phyloP scores from a whole-genome alignment of 2,888 invertebrate species.

The Coelopa pilipes region DNA sequence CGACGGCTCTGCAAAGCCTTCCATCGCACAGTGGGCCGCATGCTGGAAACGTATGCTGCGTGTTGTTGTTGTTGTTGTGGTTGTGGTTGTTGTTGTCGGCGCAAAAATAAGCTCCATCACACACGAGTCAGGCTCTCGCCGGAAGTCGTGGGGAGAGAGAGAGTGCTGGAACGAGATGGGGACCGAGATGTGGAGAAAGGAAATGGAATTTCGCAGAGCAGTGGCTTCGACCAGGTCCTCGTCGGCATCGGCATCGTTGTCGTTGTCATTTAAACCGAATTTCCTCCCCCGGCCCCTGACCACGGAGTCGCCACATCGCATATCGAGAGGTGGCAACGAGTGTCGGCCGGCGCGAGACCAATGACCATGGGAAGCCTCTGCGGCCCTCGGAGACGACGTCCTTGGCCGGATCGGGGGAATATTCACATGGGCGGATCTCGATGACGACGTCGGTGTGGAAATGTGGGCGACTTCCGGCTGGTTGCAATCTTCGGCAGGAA shows the following conservation, averaged over 20 bases:
- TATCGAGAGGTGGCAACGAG: too few species aligned
- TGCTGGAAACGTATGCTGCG: too few species aligned
- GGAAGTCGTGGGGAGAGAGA: neutral
- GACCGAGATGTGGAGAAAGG: slow-evolving; percentile 2
- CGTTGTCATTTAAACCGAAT: too few species aligned
- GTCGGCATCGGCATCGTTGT: too few species aligned
- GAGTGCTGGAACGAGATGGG: neutral
- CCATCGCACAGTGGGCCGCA: neutral
- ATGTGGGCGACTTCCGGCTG: slow-evolving; percentile 22
- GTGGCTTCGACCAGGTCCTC: too few species aligned
- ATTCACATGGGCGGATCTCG: too few species aligned
- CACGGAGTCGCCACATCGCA: too few species aligned
- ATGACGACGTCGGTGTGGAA: neutral
- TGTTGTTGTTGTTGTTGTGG: neutral
- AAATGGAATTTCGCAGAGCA: slow-evolving; percentile 10
- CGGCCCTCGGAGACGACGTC: too few species aligned
- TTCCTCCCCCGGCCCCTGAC: too few species aligned
- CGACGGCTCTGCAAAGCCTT: neutral
- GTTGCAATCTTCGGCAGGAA: slow-evolving; percentile 25
- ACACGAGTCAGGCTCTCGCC: neutral
- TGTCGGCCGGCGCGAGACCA: too few species aligned
- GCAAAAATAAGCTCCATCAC: slow-evolving; percentile 11
- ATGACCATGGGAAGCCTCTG: too few species aligned
- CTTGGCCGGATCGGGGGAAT: too few species aligned
- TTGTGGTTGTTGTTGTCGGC: neutral